Base-by-base conservation (phyloP, 2,113 vertebrate species). In the Oncorhynchus nerka region DNA sequence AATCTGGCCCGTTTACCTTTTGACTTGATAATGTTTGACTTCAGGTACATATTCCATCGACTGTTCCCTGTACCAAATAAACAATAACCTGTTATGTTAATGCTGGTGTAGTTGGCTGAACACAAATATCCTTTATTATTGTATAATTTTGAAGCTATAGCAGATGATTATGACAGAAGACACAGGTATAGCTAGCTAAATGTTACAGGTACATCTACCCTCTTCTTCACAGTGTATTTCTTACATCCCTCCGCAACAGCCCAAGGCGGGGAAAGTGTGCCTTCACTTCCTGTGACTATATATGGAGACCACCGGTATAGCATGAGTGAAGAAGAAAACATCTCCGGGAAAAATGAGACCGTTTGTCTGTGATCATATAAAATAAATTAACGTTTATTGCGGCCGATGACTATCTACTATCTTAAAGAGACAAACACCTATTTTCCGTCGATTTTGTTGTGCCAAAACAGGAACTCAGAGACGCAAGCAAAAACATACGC, bases 231-330 rank as follows among this genome's bases (percentile, higher is more conserved):
- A 32, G 78, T 78, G 64, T 79, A 86, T 88, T 83, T 19, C 82
- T 78, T 86, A 86, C 90, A 78, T 89, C 89, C 90, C 92, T 92
- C 90, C 89, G 91, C 92, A 93, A 93, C 92, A 81, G 84, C 82
- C 68, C 3, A 8, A 51, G 79, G 1, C 83, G 32, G n/a, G 88
- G 76, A 88, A 80, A 91, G 85, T 81, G 5, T 30, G 62, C 28
- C 57, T 8, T 74, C 81, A 83, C 92, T 93, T 94, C 93, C 93
- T 81, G 49, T 93, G 88, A 67, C 93, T 92, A 94, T 94, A 93
- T 94, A 89, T 89, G 91, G 92, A 48, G 80, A 66, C 80, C 76
- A 79, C 83, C 82, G 72, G 83, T 59, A 75, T 80, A 20, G 89
- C 85, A 79, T 80, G 85, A 87, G 87, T 81, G 69, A 81, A 80